These are phyloP conservation scores for Tortricodes alternella DNA, from an alignment of 2,888 invertebrate genomes.

Conservation along the genomic window DNA sequence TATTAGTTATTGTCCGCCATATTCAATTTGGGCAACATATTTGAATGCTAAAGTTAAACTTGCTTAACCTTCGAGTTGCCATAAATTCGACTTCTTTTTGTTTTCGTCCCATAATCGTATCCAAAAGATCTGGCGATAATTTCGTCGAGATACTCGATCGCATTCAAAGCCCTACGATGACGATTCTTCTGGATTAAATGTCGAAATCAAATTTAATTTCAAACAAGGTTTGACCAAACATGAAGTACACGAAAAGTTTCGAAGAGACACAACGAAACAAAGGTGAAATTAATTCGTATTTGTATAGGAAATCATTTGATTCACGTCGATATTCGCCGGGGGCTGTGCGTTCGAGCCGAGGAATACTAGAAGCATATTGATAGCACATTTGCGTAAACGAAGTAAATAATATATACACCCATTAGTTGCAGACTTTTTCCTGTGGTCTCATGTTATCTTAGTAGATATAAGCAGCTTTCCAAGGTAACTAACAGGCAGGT, in stretches of 20 bases:
- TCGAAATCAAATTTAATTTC: constrained; percentile 8
- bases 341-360: not conserved
- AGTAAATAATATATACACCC: constrained; percentile 1
- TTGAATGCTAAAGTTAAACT: constrained; percentile 16
- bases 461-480: too few species aligned
- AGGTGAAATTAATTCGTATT: constrained; percentile 18
- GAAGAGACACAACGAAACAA: too few species aligned
- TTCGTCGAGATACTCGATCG: not conserved
- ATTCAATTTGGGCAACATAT: constrained; percentile 16
- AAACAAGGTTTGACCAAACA: constrained; percentile 15
- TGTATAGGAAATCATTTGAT: constrained; percentile 19
- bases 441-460: not conserved
- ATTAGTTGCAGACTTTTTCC: not conserved
- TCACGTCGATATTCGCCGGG: not conserved
- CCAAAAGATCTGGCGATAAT: not conserved
- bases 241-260: not conserved
- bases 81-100: not conserved
- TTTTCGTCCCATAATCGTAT: not conserved
- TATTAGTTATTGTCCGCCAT: constrained; percentile 24
- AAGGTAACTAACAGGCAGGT: too few species aligned
- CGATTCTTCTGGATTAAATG: constrained; percentile 1
- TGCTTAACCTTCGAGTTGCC: constrained; percentile 6
- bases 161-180: not conserved
- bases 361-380: constrained; percentile 10
- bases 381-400: constrained; percentile 13